Percentiles rank a stretch among this genome's conserved stretches.
phyloP scores from a whole-genome alignment of 2,888 invertebrate species.

The Crematogaster levior region DNA sequence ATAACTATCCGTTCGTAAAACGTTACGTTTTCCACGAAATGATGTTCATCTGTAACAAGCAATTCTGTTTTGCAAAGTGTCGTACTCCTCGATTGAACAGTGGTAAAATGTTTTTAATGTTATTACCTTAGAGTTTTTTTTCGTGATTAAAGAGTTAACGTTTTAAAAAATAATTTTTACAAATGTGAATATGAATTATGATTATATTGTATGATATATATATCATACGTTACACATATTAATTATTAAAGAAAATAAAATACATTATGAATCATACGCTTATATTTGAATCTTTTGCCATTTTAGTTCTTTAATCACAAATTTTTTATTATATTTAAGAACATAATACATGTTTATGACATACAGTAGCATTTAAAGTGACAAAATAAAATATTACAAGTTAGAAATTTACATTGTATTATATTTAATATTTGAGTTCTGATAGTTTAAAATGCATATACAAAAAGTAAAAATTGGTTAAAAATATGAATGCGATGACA shows the following conservation, averaged over 20 bases:
- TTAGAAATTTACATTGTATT: background rate
- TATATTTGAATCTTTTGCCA: background rate
- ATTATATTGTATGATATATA: too few species aligned
- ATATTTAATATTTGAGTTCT: background rate
- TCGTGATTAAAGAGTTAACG: background rate
- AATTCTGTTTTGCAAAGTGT: conserved; percentile 42
- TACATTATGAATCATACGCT: background rate
- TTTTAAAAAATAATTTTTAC: background rate
- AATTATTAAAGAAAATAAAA: background rate
- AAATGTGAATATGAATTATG: background rate
- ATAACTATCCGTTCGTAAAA: conserved; percentile 58
- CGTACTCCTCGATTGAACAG: background rate
- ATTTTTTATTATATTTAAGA: background rate
- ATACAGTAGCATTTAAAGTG: background rate
- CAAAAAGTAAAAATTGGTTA: background rate
- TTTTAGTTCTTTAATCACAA: background rate
- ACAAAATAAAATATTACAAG: background rate
- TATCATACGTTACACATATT: background rate
- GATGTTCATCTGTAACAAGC: too few species aligned
- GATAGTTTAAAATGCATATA: background rate
- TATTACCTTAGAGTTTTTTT: background rate
- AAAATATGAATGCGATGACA: background rate
- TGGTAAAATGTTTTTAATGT: conserved; percentile 25
- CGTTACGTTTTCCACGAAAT: conserved; percentile 47
- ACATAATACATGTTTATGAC: background rate